Evolutionary conservation across 2,113 vertebrate species (phyloP), one percentile per base, ranked within the genome.

Genomic region (Chelonoidis abingdonii): DNA sequence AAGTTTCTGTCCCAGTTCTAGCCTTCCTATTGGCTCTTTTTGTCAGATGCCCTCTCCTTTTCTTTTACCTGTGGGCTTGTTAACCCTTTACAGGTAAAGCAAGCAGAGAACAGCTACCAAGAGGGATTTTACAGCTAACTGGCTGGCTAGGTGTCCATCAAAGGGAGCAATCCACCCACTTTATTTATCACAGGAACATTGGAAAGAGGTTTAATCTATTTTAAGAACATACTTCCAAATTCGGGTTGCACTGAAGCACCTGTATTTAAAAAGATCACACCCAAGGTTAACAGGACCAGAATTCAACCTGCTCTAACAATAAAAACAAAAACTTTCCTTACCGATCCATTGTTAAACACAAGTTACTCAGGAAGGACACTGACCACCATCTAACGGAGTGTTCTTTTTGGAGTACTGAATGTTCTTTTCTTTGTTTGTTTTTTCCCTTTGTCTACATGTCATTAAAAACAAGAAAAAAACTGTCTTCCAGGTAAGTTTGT

Each of bases 401-500:
- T 65, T 87, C 53, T 89, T 93, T 24, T 14, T 7, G 90, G 65
- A 87, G 80, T 50, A 81, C 78, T 19, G 91, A 93, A 87, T 89
- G 5, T 0, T 88, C 13, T 3, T 75, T 69, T 69, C 12, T n/a
- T 49, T 65, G 27, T 29, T 59, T 59, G 62, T 17, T 35, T 65
- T 65, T 65, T n/a, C 31, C 14, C 5, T 57, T n/a, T 24, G 56
- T 78, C 90, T 91, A 5, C 31, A 49, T 59, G 22, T 86, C 72
- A 82, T 86, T 56, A 14, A 57, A 57, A 1, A 2, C 44, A 75
- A 21, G 49, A 59, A 24, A n/a, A n/a, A 50, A 4, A 8, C n/a
- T 91, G 1, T 88, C 94, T 94, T 79, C 35, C 16, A 24, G 35
- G 35, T 76, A 97, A 96, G 38, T 85, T 91, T 57, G 80, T 95